Evolutionary conservation across 2,888 invertebrate genomes (phyloP).

Genomic region (Calliphora vomitoria): DNA sequence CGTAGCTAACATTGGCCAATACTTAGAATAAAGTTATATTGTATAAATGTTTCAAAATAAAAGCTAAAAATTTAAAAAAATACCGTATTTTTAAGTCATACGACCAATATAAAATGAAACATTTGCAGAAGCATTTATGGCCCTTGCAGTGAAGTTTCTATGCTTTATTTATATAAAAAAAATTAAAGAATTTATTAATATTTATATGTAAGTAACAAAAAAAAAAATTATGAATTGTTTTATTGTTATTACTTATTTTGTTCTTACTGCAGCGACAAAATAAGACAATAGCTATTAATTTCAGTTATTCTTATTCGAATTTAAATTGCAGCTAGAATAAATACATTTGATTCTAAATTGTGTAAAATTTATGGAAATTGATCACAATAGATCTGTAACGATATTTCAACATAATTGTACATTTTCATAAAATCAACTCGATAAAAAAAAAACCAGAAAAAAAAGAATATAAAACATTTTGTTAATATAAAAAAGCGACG

Average conservation of each 20-base stretch:
- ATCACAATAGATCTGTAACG: conserved; percentile 73
- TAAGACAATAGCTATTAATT: conserved; percentile 68
- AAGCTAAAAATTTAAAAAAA: no score
- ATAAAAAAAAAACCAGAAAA: conserved; percentile 21
- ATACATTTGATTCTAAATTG: conserved; percentile 65
- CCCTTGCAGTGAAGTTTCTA: no score
- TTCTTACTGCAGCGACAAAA: conserved; percentile 47
- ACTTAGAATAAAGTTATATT: no score
- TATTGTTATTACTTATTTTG: background rate
- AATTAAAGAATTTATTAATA: no score
- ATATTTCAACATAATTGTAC: conserved; percentile 72
- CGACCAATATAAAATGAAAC: no score
- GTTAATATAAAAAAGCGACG: conserved; percentile 30
- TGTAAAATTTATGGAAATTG: conserved; percentile 73
- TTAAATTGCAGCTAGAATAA: conserved; percentile 64
- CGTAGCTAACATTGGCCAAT: no score
- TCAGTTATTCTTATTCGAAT: conserved; percentile 59
- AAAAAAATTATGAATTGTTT: no score
- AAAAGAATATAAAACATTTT: conserved; percentile 49
- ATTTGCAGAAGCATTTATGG: no score
- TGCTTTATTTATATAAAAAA: no score
- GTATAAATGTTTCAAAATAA: no score
- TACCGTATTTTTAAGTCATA: no score
- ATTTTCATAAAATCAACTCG: conserved; percentile 61
- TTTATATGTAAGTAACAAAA: no score